A percentile compares a stretch with the other conserved stretches of the same genome.
Conservation (phyloP, 2,113 vertebrate genomes). For the Okapia johnstoni region DNA sequence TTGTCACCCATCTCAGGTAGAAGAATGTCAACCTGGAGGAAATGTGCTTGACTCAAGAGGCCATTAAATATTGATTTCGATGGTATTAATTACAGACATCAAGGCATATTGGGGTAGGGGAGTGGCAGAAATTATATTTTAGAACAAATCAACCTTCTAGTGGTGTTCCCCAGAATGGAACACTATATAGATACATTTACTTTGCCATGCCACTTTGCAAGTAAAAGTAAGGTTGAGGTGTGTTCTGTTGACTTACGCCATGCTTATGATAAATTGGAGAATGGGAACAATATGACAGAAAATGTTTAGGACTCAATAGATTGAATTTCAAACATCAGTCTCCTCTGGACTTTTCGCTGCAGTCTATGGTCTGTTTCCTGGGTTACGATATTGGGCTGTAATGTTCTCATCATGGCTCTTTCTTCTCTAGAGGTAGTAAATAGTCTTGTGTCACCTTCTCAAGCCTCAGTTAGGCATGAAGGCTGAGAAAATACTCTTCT, state of each 20-base stretch:
- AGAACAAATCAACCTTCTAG: background rate
- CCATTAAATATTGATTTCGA: background rate
- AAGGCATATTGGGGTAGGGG: background rate
- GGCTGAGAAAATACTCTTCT: background rate
- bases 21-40: background rate
- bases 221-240: background rate
- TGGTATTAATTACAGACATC: background rate
- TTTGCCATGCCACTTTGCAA: background rate
- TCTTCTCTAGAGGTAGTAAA: background rate
- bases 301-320: slow-evolving; percentile 8
- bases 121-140: background rate
- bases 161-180: background rate
- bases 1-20: background rate
- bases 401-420: slow-evolving; percentile 11
- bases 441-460: background rate
- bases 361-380: background rate
- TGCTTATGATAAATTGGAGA: slow-evolving; percentile 7
- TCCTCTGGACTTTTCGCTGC: background rate
- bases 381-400: background rate
- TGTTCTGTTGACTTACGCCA: background rate
- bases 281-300: background rate
- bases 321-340: slow-evolving; percentile 29
- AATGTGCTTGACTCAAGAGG: background rate
- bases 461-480: background rate
- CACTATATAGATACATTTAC: background rate